Evolutionary conservation across 2,113 vertebrate species (phyloP).

Genomic region (Leucopternis melanops): DNA sequence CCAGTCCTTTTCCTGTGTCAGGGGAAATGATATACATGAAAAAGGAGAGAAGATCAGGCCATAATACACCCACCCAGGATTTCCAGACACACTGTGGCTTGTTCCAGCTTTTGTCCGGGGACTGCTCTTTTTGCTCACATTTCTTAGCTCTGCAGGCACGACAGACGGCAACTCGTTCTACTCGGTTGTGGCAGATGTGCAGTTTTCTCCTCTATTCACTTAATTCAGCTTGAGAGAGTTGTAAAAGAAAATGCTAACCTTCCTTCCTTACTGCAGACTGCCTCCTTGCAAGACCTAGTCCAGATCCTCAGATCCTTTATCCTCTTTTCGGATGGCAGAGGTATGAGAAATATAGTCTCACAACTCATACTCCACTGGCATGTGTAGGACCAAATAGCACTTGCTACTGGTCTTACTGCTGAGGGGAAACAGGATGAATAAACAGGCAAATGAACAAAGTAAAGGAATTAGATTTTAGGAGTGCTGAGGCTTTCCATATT

Average conservation of each 20-base stretch:
- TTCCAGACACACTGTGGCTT: neutral
- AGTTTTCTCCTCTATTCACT: neutral
- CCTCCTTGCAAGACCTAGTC: neutral
- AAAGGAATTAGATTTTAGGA: neutral
- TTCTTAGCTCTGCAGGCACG: neutral
- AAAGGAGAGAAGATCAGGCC: neutral
- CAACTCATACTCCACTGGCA: neutral
- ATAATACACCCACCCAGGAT: neutral
- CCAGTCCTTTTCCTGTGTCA: neutral
- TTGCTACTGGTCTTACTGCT: neutral
- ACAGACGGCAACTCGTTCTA: neutral
- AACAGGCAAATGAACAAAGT: neutral
- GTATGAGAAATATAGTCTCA: neutral
- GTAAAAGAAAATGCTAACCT: neutral
- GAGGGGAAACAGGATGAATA: neutral
- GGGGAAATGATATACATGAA: rapidly evolving
- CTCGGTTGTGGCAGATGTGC: neutral
- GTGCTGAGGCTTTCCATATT: too few relatives aligned
- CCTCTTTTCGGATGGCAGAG: neutral
- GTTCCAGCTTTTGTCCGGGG: neutral
- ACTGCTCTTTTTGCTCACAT: neutral
- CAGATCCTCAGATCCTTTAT: neutral
- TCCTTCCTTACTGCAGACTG: neutral
- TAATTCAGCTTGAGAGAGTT: neutral
- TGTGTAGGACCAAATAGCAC: neutral